Base-by-base conservation (phyloP, 1,140 invertebrate species). In the Saxidomus purpurata region DNA sequence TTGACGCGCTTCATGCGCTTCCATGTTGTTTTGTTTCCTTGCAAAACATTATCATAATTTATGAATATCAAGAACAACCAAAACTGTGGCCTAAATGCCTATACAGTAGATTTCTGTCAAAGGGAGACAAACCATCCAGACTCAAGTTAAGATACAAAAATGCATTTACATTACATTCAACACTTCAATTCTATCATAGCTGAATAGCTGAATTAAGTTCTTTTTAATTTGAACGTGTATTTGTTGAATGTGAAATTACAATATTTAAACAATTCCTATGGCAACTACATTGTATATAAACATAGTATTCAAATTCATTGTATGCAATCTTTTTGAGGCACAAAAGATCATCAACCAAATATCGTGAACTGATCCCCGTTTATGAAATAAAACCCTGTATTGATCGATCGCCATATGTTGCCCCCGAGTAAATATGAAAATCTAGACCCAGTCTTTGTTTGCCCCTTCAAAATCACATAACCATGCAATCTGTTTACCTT, bases 231-330 rank as follows among this genome's bases (percentile, higher is more conserved):
- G 43, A 43, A 43, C 55, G 25, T 59, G 55, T 28, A 59, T 59
- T 28, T 28, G 55, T 28, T 59, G 6, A 59, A n/a, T n/a, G n/a
- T n/a, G n/a, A n/a, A n/a, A 19, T 4, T 59, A 59, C 55, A 59
- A n/a, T 59, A 25, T 22, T 15, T 43, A 43, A 43, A 71, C n/a
- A 13, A 55, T 59, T 55, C 19, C 47, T 34, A 79, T 55, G 76
- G 76, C 9, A 79, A 79, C 76, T 34, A n/a, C n/a, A n/a, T n/a
- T n/a, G n/a, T n/a, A 79, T 13, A 52, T 36, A 55, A 79, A 55
- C 28, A 52, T 55, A 79, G 2, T 17, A 19, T 1, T 6, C 11
- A 19, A 38, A 38, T 22, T 11, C 17, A 79, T 79, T 79, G 47
- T 79, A 34, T 38, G 55, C 25, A 15, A 34, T 31, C 4, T 38